A percentile compares a stretch with the other conserved stretches of the same genome.
phyloP scores from a whole-genome alignment of 2,888 invertebrate genomes.

The Zele albiditarsus region DNA sequence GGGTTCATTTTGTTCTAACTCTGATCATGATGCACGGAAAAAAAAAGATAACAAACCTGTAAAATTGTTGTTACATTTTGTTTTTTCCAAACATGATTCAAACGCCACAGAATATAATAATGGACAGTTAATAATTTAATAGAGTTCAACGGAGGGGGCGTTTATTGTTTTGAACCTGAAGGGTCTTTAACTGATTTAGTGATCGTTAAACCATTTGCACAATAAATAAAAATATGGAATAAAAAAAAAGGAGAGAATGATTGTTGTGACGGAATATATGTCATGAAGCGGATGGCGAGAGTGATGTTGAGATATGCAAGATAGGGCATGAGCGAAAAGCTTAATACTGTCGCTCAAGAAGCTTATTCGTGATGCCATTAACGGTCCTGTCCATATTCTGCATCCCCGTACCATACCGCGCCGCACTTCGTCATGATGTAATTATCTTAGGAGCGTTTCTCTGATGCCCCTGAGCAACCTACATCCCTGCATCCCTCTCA shows the following conservation, averaged over 20 bases:
- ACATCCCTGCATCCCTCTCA: neutral
- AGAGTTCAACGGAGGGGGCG: neutral
- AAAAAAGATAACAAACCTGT: neutral
- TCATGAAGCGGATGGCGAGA: neutral
- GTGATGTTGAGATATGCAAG: neutral
- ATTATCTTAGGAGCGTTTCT: constrained; percentile 24
- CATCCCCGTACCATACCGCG: neutral
- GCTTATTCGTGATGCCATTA: constrained; percentile 26
- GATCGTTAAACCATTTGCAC: neutral
- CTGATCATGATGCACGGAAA: neutral
- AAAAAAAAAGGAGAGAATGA: neutral
- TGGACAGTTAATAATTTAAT: neutral
- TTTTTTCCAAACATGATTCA: neutral
- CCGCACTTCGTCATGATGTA: constrained; percentile 6
- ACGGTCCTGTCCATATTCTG: constrained; percentile 11
- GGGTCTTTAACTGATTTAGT: neutral
- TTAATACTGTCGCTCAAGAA: constrained; percentile 3
- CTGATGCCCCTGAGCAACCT: neutral
- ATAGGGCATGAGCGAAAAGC: neutral
- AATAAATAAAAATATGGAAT: neutral
- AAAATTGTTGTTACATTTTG: neutral
- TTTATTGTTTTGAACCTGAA: neutral
- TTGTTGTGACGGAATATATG: neutral
- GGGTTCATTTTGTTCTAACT: neutral
- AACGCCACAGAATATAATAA: neutral